Evolutionary conservation across 2,888 invertebrate genomes (phyloP).

Genomic region (Ectobius pallidus): DNA sequence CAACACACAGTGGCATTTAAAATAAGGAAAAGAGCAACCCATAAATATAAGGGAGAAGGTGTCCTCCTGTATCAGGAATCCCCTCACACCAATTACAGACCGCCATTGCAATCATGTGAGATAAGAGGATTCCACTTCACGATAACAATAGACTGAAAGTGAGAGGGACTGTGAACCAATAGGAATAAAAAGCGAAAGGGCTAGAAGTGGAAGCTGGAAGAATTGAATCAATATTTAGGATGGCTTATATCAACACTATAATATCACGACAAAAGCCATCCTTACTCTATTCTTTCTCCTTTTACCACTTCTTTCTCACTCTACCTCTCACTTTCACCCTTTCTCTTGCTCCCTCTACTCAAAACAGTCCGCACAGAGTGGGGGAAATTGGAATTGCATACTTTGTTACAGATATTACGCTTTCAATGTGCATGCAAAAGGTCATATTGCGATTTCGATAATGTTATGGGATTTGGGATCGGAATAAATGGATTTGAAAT

Average conservation of each 20-base stretch:
- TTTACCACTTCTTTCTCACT: too few relatives aligned
- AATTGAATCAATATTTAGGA: slow-evolving; percentile 14
- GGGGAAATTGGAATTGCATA: too few relatives aligned
- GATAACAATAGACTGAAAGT: not conserved
- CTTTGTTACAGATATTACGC: too few relatives aligned
- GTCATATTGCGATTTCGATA: too few relatives aligned
- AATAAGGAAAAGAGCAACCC: not conserved
- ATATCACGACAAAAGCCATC: not conserved
- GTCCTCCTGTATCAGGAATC: not conserved
- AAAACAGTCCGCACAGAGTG: too few relatives aligned
- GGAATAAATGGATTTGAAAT: too few relatives aligned
- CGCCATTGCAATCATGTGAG: not conserved
- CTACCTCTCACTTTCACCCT: too few relatives aligned
- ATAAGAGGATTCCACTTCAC: slow-evolving; percentile 7
- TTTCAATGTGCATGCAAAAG: too few relatives aligned
- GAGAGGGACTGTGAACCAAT: not conserved
- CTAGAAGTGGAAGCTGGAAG: not conserved
- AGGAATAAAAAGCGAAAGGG: not conserved
- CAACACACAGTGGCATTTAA: not conserved
- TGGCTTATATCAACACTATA: slow-evolving; percentile 1
- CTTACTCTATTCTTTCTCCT: too few relatives aligned
- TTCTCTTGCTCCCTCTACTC: too few relatives aligned
- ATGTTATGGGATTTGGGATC: too few relatives aligned
- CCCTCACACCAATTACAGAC: slow-evolving; percentile 10
- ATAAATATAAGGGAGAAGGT: not conserved